Percentiles rank a stretch among this genome's conserved stretches.
Evolutionary conservation across 2,888 invertebrate species (phyloP).

Genomic region (Quadroppia sp.): DNA sequence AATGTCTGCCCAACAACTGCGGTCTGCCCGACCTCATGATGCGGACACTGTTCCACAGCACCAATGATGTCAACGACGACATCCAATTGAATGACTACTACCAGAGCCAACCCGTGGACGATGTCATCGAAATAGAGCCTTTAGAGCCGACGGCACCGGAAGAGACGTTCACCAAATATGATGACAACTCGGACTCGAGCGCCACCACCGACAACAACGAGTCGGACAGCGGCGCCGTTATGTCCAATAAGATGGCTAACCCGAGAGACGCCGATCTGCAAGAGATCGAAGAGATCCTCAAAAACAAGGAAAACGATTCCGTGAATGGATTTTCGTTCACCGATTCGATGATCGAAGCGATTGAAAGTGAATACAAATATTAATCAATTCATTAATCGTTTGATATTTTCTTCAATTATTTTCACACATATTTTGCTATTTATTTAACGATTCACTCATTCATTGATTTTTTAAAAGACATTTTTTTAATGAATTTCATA

Average conservation of each 20-base stretch:
- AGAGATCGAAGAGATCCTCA: neutral
- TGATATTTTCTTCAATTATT: no score
- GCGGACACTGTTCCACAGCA: neutral
- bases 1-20: slow-evolving; percentile 22
- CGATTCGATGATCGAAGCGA: neutral
- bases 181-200: slow-evolving; percentile 9
- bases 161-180: neutral
- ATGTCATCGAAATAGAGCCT: neutral
- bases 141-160: slow-evolving; percentile 33
- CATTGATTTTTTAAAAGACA: no score
- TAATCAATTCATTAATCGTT: no score
- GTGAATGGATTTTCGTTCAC: neutral
- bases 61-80: slow-evolving; percentile 15
- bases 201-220: slow-evolving; percentile 25
- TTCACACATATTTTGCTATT: no score
- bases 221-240: neutral
- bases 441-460: no score
- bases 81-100: neutral
- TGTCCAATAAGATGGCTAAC: neutral
- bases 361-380: neutral
- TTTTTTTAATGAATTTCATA: no score
- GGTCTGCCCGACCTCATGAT: slow-evolving; percentile 8
- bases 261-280: neutral
- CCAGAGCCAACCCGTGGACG: neutral
- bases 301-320: slow-evolving; percentile 4